These are phyloP conservation scores for human DNA, from an alignment of 2,113 vertebrate genomes.

Conservation along the genomic window DNA sequence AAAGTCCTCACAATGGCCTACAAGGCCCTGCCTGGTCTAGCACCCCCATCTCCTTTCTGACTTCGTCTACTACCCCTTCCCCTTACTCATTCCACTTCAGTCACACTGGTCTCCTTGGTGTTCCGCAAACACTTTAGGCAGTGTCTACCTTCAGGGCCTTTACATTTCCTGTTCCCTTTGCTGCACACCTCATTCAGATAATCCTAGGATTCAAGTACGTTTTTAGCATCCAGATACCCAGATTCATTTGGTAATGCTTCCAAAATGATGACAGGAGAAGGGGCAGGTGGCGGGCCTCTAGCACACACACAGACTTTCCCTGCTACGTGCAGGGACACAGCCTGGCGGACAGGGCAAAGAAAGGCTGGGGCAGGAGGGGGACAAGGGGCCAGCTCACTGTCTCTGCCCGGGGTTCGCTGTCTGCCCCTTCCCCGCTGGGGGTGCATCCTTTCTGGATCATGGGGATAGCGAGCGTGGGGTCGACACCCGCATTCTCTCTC, in stretches of 20 bases:
- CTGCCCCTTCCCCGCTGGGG: conserved; percentile 83
- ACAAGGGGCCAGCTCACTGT: conserved; percentile 67
- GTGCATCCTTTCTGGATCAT: conserved; percentile 90
- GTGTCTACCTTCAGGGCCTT: background rate
- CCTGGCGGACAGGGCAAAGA: background rate
- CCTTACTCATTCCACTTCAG: background rate
- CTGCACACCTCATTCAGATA: background rate
- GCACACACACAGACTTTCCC: background rate
- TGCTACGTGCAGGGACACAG: background rate
- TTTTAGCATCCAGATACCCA: background rate
- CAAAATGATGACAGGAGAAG: background rate
- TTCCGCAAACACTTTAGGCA: background rate
- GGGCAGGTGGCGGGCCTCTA: background rate
- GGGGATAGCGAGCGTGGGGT: conserved; percentile 86
- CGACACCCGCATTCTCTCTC: conserved; percentile 84
- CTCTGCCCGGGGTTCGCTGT: conserved; percentile 82
- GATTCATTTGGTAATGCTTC: conserved; percentile 8
- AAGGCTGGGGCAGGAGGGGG: background rate
- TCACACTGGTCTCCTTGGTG: background rate
- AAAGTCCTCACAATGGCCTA: background rate
- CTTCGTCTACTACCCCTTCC: background rate
- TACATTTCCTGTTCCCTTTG: background rate
- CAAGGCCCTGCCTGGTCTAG: background rate
- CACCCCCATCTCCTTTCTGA: background rate
- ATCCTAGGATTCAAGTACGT: conserved; percentile 7